A percentile compares a stretch with the other conserved stretches of the same genome.
Evolutionary conservation across 2,113 vertebrate genomes (phyloP).

Genomic region (Nicator chloris): DNA sequence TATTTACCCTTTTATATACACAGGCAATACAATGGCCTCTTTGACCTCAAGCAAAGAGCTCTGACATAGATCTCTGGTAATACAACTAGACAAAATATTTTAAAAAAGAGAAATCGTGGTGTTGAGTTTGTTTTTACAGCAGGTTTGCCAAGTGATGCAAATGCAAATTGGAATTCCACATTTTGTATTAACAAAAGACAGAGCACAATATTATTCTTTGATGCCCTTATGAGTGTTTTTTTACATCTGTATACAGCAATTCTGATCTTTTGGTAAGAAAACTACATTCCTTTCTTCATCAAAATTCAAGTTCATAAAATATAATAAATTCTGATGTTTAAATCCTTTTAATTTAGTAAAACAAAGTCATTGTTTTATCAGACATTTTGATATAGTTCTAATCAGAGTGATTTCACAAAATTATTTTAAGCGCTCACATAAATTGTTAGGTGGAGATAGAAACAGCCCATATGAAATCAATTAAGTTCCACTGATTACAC

Average conservation of each 20-base stretch:
- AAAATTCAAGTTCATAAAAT: neutral
- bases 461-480: neutral
- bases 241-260: constrained; percentile 2
- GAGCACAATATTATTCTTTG: constrained; percentile 29
- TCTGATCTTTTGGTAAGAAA: constrained; percentile 1
- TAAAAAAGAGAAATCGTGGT: constrained; percentile 32
- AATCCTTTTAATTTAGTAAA: neutral
- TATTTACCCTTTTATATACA: constrained; percentile 52
- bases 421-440: neutral
- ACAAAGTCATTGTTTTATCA: neutral
- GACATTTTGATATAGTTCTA: neutral
- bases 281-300: neutral
- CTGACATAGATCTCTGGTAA: constrained; percentile 59
- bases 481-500: neutral
- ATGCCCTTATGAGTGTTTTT: neutral
- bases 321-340: neutral
- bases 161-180: constrained; percentile 62
- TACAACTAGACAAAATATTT: constrained; percentile 67
- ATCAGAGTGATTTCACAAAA: neutral
- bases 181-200: constrained; percentile 45
- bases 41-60: constrained; percentile 50
- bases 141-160: constrained; percentile 60
- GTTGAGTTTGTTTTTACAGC: constrained; percentile 56
- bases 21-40: constrained; percentile 32
- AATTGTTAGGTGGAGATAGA: neutral